These are phyloP conservation scores for Hemicrepidius hirtus DNA, from an alignment of 2,888 invertebrate genomes.

Conservation along the genomic window DNA sequence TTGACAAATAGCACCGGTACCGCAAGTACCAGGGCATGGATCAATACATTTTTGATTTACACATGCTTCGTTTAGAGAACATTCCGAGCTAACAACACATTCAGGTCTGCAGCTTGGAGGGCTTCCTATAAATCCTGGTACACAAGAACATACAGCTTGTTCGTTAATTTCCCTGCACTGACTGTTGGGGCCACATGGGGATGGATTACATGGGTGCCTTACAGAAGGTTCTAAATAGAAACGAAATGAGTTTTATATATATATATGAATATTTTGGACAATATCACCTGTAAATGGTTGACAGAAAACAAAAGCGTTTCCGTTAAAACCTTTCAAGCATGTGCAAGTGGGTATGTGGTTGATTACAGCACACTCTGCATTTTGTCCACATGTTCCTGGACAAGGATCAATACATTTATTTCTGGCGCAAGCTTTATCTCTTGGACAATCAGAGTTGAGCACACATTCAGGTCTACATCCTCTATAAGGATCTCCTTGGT, in stretches of 20 bases:
- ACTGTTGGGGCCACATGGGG: conserved; percentile 80
- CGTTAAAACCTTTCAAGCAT: conserved; percentile 76
- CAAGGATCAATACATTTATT: conserved; percentile 91
- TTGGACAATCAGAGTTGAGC: conserved; percentile 85
- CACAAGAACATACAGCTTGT: conserved; percentile 83
- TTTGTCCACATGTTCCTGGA: conserved; percentile 85
- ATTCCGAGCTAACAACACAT: conserved; percentile 82
- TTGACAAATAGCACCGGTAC: conserved; percentile 80
- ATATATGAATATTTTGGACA: too few relatives aligned
- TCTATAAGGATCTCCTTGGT: conserved; percentile 85
- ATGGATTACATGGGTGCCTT: conserved; percentile 76
- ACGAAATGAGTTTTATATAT: conserved; percentile 37
- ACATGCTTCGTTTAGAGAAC: conserved; percentile 80
- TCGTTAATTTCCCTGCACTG: conserved; percentile 77
- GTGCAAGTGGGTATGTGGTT: conserved; percentile 81
- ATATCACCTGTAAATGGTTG: conserved; percentile 69
- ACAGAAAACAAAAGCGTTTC: conserved; percentile 82
- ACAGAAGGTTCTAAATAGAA: conserved; percentile 50
- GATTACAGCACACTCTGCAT: conserved; percentile 85
- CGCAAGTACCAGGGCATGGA: conserved; percentile 82
- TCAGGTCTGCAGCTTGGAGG: conserved; percentile 83
- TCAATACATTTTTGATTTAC: conserved; percentile 80
- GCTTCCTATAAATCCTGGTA: conserved; percentile 77
- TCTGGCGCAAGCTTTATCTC: conserved; percentile 84
- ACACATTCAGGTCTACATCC: conserved; percentile 89